Percentiles rank a stretch among this genome's conserved stretches.
phyloP scores from a whole-genome alignment of 2,888 invertebrate genomes.

The Adineta ricciae region DNA sequence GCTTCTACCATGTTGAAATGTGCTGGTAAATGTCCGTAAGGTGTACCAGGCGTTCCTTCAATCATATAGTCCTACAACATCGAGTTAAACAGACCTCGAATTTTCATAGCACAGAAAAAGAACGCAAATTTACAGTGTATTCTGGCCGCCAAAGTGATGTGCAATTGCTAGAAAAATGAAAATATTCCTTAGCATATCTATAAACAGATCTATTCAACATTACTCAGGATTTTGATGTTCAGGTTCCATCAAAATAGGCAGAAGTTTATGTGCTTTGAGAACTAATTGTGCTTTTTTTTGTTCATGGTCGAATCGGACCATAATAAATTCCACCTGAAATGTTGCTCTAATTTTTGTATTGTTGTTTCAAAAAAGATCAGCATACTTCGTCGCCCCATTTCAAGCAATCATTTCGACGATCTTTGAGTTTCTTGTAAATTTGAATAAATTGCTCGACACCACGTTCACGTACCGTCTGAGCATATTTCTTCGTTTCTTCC shows the following conservation, averaged over 20 bases:
- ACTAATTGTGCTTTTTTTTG: constrained; percentile 71
- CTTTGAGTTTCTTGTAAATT: constrained; percentile 73
- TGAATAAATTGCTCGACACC: constrained; percentile 92
- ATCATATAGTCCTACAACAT: constrained; percentile 71
- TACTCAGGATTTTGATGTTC: constrained; percentile 57
- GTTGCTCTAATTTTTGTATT: background rate
- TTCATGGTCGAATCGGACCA: constrained; percentile 83
- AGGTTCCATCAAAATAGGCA: constrained; percentile 65
- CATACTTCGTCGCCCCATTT: constrained; percentile 70
- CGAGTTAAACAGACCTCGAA: too few relatives aligned
- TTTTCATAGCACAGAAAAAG: too few relatives aligned
- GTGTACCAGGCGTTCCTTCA: constrained; percentile 84
- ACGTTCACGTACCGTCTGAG: constrained; percentile 82
- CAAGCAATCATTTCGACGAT: constrained; percentile 73
- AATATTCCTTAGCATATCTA: too few relatives aligned
- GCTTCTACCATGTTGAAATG: constrained; percentile 32
- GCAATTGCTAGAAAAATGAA: constrained; percentile 1
- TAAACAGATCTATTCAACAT: background rate
- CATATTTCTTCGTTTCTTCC: constrained; percentile 83
- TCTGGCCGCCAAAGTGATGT: constrained; percentile 74
- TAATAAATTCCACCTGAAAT: constrained; percentile 69
- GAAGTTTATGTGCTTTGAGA: constrained; percentile 69
- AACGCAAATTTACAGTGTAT: constrained; percentile 64
- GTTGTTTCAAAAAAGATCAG: background rate
- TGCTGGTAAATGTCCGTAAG: constrained; percentile 56